These are phyloP conservation scores for Balaeniceps rex DNA, from an alignment of 2,113 vertebrate species.

Conservation along the genomic window DNA sequence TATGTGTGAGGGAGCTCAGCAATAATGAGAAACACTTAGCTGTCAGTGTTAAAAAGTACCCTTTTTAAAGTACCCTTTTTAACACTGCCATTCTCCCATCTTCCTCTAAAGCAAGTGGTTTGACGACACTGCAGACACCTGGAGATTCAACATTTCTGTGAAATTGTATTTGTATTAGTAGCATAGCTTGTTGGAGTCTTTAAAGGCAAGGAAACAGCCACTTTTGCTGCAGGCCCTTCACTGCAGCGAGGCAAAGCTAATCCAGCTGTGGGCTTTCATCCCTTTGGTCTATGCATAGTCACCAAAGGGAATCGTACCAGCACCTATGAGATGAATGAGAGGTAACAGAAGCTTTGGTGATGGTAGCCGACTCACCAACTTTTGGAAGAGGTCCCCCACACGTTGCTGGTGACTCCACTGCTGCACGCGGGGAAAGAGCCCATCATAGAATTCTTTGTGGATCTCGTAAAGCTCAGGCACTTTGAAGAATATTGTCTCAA, in stretches of 20 bases:
- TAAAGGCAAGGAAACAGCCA: not conserved
- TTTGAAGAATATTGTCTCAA: constrained; percentile 99
- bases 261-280: not conserved
- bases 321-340: not conserved
- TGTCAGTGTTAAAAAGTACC: not conserved
- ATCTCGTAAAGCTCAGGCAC: constrained; percentile 98
- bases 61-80: too few relatives aligned
- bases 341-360: not conserved
- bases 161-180: not conserved
- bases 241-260: not conserved
- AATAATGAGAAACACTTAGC: not conserved
- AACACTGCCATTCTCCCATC: not conserved
- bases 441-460: constrained; percentile 97
- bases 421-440: constrained; percentile 90
- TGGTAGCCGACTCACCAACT: constrained; percentile 79
- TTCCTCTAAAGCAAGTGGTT: not conserved
- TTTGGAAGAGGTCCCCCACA: constrained; percentile 98
- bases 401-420: constrained; percentile 96
- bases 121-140: not conserved
- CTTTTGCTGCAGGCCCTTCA: not conserved
- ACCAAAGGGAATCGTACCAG: not conserved
- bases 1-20: not conserved
- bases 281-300: not conserved
- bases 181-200: not conserved
- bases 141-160: not conserved